Percentiles rank a stretch among this genome's conserved stretches.
Conservation (phyloP, 2,888 invertebrate species). For the Sceliomorpha sp. region DNA sequence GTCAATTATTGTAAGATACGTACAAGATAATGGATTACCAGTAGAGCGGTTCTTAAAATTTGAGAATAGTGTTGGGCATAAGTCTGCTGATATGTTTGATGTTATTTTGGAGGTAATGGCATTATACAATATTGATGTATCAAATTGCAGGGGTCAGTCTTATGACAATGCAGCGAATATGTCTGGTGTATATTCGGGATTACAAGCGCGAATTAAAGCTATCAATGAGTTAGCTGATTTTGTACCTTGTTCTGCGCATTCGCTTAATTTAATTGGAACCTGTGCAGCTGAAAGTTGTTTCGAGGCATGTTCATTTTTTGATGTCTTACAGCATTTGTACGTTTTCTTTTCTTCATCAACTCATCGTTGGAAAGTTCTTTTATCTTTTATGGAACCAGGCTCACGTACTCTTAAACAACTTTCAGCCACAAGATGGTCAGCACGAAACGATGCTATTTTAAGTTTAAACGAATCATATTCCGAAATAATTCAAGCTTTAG, state of each 20-base stretch:
- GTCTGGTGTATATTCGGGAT: slow-evolving; percentile 52
- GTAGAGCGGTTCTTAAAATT: slow-evolving; percentile 22
- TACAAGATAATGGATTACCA: slow-evolving; percentile 16
- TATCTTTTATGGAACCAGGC: not conserved
- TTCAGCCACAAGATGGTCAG: slow-evolving; percentile 31
- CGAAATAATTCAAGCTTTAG: slow-evolving; percentile 19
- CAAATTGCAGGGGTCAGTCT: slow-evolving; percentile 23
- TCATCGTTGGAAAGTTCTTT: slow-evolving; percentile 28
- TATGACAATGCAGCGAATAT: slow-evolving; percentile 25
- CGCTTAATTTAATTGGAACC: slow-evolving; percentile 60
- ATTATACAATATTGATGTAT: slow-evolving; percentile 9
- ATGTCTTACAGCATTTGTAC: slow-evolving; percentile 58
- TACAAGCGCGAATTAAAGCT: slow-evolving; percentile 59
- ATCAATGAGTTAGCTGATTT: slow-evolving; percentile 57
- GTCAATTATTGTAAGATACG: slow-evolving; percentile 21
- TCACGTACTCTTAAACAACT: slow-evolving; percentile 21
- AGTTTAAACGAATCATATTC: slow-evolving; percentile 8
- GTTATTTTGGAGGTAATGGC: slow-evolving; percentile 2
- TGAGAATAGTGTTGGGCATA: slow-evolving; percentile 20
- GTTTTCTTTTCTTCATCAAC: slow-evolving; percentile 57
- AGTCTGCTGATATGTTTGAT: slow-evolving; percentile 15
- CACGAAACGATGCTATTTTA: slow-evolving; percentile 14
- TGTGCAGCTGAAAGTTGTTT: slow-evolving; percentile 61
- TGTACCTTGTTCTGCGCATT: slow-evolving; percentile 57
- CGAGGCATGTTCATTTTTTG: slow-evolving; percentile 55